Conservation (phyloP, 2,888 invertebrate species). For the Epinotia brunnichana region DNA sequence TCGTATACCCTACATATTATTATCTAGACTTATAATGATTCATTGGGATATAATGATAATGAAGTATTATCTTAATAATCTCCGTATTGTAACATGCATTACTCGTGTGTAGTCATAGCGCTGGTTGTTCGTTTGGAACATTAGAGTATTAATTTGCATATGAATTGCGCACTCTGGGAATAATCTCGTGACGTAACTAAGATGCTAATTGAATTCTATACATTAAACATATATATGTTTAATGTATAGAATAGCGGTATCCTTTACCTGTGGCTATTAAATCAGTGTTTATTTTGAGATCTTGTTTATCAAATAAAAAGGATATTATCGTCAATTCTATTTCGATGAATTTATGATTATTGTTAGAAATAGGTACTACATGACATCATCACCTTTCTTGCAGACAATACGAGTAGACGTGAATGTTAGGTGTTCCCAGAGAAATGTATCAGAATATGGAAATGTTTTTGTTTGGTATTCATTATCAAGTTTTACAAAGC, state of each 20-base stretch:
- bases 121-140: slow-evolving; percentile 9
- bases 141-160: slow-evolving; percentile 18
- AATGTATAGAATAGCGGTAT: no score
- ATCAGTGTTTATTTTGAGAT: no score
- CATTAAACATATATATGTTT: neutral
- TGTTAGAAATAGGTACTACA: neutral
- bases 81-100: neutral
- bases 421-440: no score
- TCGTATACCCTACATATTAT: neutral
- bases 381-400: neutral
- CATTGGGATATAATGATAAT: slow-evolving; percentile 17
- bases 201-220: neutral
- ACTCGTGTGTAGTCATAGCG: neutral
- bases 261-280: neutral
- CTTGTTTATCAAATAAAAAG: neutral
- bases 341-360: no score
- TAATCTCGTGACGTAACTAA: neutral
- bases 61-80: slow-evolving; percentile 26
- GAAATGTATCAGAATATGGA: no score
- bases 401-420: neutral
- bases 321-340: neutral
- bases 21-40: slow-evolving; percentile 23
- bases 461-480: neutral
- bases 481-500: no score
- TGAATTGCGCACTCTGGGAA: slow-evolving; percentile 5